These are phyloP conservation scores for Neodiprion virginianus DNA, from an alignment of 1,140 invertebrate genomes.

Conservation along the genomic window DNA sequence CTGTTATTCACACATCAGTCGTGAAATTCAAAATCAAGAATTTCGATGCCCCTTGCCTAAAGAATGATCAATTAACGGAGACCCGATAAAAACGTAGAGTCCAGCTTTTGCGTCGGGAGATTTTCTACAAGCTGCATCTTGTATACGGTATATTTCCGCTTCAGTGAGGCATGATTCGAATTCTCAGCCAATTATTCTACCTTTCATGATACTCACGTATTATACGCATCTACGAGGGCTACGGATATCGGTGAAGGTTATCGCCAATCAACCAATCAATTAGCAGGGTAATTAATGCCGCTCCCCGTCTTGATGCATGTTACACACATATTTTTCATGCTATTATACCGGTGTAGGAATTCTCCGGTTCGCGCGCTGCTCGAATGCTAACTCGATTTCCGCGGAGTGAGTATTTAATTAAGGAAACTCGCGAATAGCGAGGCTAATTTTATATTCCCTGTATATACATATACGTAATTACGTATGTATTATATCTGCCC, in stretches of 20 bases:
- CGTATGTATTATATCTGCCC: too few relatives aligned
- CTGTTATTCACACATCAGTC: too few relatives aligned
- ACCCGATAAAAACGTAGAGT: too few relatives aligned
- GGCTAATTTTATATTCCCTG: too few relatives aligned
- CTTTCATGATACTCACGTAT: background rate
- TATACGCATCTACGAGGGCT: background rate
- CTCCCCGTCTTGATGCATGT: constrained; percentile 21
- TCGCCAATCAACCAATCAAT: constrained; percentile 18
- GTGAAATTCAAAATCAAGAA: too few relatives aligned
- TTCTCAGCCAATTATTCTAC: background rate
- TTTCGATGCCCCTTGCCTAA: too few relatives aligned
- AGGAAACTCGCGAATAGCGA: background rate
- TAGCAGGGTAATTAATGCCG: constrained; percentile 31
- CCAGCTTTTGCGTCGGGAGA: too few relatives aligned
- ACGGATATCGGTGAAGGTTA: constrained; percentile 5
- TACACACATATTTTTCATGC: constrained; percentile 18
- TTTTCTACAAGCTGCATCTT: too few relatives aligned
- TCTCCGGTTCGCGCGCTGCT: background rate
- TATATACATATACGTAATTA: too few relatives aligned
- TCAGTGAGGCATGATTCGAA: background rate
- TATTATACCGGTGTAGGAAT: too few relatives aligned
- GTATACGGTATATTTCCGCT: too few relatives aligned
- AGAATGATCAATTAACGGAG: too few relatives aligned
- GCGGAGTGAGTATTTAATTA: constrained; percentile 1
- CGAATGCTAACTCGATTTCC: background rate